Conservation (phyloP, 2,113 vertebrate genomes). For the Deroptyus accipitrinus region DNA sequence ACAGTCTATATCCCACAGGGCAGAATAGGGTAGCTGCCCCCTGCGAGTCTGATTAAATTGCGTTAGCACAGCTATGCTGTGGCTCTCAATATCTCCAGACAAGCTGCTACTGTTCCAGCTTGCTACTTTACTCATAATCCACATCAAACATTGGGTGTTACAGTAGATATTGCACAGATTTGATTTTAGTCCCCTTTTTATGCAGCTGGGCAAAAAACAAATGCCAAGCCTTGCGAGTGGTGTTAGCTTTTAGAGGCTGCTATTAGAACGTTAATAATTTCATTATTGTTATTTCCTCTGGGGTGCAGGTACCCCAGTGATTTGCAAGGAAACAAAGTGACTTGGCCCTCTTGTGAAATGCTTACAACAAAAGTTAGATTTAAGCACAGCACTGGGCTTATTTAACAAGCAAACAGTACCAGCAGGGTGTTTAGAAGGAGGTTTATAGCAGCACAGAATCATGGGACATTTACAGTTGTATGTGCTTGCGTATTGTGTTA, state of each 20-base stretch:
- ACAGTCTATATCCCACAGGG: neutral
- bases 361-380: slow-evolving; percentile 48
- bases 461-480: neutral
- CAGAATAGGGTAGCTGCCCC: neutral
- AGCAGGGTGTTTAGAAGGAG: slow-evolving; percentile 51
- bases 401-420: slow-evolving; percentile 57
- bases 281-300: slow-evolving; percentile 42
- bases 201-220: slow-evolving; percentile 46
- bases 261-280: slow-evolving; percentile 54
- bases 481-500: neutral
- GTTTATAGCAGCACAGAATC: slow-evolving; percentile 41
- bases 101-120: slow-evolving; percentile 16
- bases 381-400: slow-evolving; percentile 54
- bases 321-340: slow-evolving; percentile 39
- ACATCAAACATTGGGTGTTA: slow-evolving; percentile 41
- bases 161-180: slow-evolving; percentile 38
- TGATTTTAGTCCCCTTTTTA: slow-evolving; percentile 43
- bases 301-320: neutral
- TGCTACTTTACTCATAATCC: slow-evolving; percentile 41
- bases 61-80: neutral
- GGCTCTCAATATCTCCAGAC: neutral
- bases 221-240: neutral
- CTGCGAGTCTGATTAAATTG: neutral
- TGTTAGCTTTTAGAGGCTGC: slow-evolving; percentile 18
- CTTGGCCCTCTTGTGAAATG: slow-evolving; percentile 1